These are phyloP conservation scores for Lucilia sericata DNA, from an alignment of 1,140 invertebrate genomes.

Conservation along the genomic window DNA sequence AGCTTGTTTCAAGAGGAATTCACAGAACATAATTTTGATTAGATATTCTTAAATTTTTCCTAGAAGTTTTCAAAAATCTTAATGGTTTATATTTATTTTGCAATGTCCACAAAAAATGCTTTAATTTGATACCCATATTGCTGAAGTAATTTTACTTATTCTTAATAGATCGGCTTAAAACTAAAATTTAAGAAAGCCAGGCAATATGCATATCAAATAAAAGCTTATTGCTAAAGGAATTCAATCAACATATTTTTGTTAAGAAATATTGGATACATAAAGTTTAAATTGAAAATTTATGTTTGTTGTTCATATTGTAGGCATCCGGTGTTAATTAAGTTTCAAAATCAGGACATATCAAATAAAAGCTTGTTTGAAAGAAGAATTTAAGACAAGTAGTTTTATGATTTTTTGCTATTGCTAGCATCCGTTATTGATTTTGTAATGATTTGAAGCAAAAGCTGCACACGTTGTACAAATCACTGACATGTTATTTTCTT, in stretches of 20 bases:
- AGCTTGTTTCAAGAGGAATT: neutral
- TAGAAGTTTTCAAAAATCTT: no score
- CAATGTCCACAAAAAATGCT: neutral
- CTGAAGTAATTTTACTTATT: neutral
- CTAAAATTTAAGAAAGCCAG: neutral
- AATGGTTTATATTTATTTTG: no score
- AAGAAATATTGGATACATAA: neutral
- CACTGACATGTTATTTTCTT: neutral
- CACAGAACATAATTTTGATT: no score
- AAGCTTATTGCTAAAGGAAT: neutral
- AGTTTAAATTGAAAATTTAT: neutral
- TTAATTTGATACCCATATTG: neutral
- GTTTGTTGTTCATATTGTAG: neutral
- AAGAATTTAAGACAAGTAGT: no score
- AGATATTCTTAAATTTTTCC: no score
- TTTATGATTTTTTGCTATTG: no score
- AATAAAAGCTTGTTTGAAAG: no score
- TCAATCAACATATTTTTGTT: neutral
- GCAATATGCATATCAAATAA: neutral
- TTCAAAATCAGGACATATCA: no score
- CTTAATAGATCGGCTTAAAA: no score
- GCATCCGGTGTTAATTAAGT: no score
- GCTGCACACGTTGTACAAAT: neutral
- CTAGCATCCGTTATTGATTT: no score
- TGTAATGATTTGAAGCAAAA: neutral